Evolutionary conservation across 2,888 invertebrate genomes (phyloP).

Genomic region (Epinotia bilunana): DNA sequence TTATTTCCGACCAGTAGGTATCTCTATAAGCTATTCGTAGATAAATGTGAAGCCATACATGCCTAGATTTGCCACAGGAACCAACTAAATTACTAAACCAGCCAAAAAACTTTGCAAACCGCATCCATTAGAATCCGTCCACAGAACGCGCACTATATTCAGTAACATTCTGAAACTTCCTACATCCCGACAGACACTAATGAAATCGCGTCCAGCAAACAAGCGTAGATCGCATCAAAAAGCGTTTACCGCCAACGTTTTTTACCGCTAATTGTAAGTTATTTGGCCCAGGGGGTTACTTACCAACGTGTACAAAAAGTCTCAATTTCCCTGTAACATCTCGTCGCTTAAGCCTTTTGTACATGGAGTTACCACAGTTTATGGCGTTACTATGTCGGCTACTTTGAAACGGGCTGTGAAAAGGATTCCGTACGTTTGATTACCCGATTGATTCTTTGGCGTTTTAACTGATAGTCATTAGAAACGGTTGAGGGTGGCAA

Average conservation of each 20-base stretch:
- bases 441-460: not conserved
- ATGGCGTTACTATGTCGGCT: conserved; percentile 41
- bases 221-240: conserved; percentile 72
- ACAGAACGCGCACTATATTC: conserved; percentile 10
- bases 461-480: conserved; percentile 14
- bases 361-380: conserved; percentile 20
- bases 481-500: not conserved
- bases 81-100: not conserved
- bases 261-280: conserved; percentile 73
- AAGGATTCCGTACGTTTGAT: conserved; percentile 30
- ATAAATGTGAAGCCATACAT: not conserved
- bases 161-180: conserved; percentile 7
- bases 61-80: not conserved
- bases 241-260: conserved; percentile 69
- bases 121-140: not conserved
- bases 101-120: not conserved
- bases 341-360: conserved; percentile 7
- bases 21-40: not conserved
- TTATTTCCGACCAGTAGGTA: not conserved
- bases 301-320: not conserved
- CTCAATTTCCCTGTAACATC: not conserved
- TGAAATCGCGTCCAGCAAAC: conserved; percentile 74
- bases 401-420: conserved; percentile 17
- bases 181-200: conserved; percentile 56
- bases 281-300: conserved; percentile 57